Conservation (phyloP, 2,797 vertebrate genomes). For the Rhinophrynus dorsalis region DNA sequence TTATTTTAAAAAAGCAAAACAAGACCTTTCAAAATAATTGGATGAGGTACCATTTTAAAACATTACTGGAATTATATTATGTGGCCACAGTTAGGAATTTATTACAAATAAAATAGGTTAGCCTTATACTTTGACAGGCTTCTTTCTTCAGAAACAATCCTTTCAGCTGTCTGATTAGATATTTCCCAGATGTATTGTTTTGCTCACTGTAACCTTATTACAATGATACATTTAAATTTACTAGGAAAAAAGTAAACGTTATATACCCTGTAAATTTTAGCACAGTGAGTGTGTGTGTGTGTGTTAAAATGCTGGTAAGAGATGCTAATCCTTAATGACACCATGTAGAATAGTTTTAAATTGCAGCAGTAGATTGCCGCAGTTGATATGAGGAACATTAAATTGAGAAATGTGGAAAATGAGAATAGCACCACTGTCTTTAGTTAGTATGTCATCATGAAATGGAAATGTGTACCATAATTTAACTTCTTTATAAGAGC, state of each 20-base stretch:
- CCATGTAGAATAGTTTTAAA: constrained; percentile 60
- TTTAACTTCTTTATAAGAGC: no score
- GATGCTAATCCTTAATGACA: constrained; percentile 61
- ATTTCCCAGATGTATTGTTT: not conserved
- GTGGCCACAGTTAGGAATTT: not conserved
- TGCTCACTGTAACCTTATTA: not conserved
- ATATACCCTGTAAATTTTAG: not conserved
- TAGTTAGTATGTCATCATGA: not conserved
- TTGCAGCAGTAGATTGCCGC: constrained; percentile 23
- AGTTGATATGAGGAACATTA: constrained; percentile 19
- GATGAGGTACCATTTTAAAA: no score
- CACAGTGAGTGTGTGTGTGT: not conserved
- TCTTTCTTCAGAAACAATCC: not conserved
- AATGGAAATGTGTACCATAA: not conserved
- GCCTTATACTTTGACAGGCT: not conserved
- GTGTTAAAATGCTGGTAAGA: constrained; percentile 62
- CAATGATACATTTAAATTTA: not conserved
- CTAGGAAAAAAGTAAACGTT: not conserved
- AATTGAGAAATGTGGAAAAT: constrained; percentile 52
- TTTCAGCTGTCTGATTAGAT: not conserved
- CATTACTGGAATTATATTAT: not conserved
- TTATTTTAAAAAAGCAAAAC: no score
- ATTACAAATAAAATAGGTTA: not conserved
- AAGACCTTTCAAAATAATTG: no score
- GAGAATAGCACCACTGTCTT: not conserved